Percentiles rank a stretch among this genome's conserved stretches.
Evolutionary conservation across 2,797 vertebrate genomes (phyloP).

Genomic region (Avahi laniger): DNA sequence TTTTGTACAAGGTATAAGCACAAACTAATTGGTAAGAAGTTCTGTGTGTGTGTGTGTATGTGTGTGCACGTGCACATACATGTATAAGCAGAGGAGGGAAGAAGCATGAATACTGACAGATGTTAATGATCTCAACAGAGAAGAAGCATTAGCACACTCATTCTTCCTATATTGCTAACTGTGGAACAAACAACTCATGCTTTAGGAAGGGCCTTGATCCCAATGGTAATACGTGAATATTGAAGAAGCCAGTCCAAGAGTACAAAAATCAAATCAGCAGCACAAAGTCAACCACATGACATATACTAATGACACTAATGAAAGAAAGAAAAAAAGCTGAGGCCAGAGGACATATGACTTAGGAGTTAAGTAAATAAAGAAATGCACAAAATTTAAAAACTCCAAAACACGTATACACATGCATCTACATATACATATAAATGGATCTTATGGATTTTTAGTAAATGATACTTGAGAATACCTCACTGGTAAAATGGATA

Average conservation of each 20-base stretch:
- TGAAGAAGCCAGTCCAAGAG: not conserved
- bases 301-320: conserved; percentile 5
- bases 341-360: not conserved
- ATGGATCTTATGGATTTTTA: conserved; percentile 21
- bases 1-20: conserved; percentile 10
- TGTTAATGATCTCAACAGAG: not conserved
- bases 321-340: conserved; percentile 52
- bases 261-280: conserved; percentile 14
- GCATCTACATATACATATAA: not conserved
- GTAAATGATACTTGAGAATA: conserved; percentile 25
- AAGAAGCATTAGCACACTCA: not conserved
- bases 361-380: conserved; percentile 31
- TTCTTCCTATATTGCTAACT: not conserved
- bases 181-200: not conserved
- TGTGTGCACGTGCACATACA: not conserved
- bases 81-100: not conserved
- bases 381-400: conserved; percentile 13
- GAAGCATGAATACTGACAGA: not conserved
- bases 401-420: not conserved
- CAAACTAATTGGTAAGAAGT: not conserved
- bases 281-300: conserved; percentile 13
- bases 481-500: conserved; percentile 27
- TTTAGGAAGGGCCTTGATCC: conserved; percentile 1
- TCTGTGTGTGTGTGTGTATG: not conserved
- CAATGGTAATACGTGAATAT: not conserved